Base-by-base conservation (phyloP, 2,888 invertebrate species). In the Lasioglossum vierecki region DNA sequence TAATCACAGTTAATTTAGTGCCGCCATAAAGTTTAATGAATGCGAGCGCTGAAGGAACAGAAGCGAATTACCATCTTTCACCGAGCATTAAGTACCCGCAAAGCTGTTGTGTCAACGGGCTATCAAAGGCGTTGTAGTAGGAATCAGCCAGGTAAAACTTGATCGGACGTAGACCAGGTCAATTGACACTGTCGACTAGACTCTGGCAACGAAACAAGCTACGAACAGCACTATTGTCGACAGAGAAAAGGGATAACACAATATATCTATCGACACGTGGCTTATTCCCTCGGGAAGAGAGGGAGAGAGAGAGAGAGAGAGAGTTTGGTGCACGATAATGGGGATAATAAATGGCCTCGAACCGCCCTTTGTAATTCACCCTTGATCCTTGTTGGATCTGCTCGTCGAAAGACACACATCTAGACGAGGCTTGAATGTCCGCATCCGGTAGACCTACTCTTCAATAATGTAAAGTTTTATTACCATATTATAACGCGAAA, bases 321-420 rank as follows among this genome's bases (percentile, higher is more conserved):
- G 76, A 90, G 91, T 86, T 91, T 87, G 83, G 87, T 88, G 86
- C 89, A 88, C 87, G 90, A 93, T 92, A 92, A 93, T 92, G 86
- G 91, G 89, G 90, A 92, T 92, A 91, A 93, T 93, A 92, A 92
- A 92, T 92, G 89, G 90, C 88, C 82, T 76, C 53, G 87, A 87
- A 87, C 87, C 87, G 72, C 86, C 88, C 90, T 91, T 88, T 90
- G 88, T 88, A 84, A 89, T 87, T 89, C 88, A 88, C 82, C 85
- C 82, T 74, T 88, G 85, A 81, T 83, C 83, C 79, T 15, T 44
- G 53, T 41, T 80, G 76, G 71, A 79, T 77, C 83, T 63, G 74
- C 77, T 73, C 82, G 72, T 57, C 71, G 79, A 84, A 84, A 53
- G 84, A 87, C 87, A 89, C 79, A 72, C 68, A 80, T 63, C 70